A percentile compares a stretch with the other conserved stretches of the same genome.
Conservation (phyloP, 2,797 vertebrate species). For the Silurus aristotelis region DNA sequence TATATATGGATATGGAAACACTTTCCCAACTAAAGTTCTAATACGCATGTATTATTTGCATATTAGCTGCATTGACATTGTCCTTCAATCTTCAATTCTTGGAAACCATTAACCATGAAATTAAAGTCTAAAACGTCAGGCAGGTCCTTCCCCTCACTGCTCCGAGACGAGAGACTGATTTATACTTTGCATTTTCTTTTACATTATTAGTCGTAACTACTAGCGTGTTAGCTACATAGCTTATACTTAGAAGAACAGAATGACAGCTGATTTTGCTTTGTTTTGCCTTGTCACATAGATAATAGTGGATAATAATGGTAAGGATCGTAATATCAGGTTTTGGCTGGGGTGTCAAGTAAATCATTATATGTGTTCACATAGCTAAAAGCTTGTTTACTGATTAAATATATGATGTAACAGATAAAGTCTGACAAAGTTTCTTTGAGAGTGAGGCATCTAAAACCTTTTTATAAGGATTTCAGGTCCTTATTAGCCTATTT, state of each 20-base stretch:
- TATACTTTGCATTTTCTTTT: background rate
- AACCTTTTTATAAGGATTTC: background rate
- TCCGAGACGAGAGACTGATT: background rate
- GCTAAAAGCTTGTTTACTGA: background rate
- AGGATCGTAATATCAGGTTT: background rate
- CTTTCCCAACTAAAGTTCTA: no score
- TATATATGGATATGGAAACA: no score
- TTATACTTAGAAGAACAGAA: background rate
- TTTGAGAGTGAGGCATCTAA: background rate
- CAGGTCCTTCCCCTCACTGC: background rate
- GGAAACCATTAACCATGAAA: background rate
- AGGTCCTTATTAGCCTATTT: slow-evolving; percentile 12
- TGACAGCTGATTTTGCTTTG: background rate
- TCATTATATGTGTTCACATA: background rate
- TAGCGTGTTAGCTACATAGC: background rate
- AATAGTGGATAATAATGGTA: background rate
- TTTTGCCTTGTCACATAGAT: background rate
- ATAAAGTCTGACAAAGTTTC: background rate
- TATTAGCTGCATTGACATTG: background rate
- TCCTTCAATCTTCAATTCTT: background rate
- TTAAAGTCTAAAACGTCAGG: background rate
- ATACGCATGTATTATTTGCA: background rate
- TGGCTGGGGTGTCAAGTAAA: background rate
- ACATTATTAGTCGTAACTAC: background rate
- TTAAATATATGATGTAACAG: background rate